These are phyloP conservation scores for Drosophila pruinosa DNA, from an alignment of 1,140 invertebrate species.

Conservation along the genomic window DNA sequence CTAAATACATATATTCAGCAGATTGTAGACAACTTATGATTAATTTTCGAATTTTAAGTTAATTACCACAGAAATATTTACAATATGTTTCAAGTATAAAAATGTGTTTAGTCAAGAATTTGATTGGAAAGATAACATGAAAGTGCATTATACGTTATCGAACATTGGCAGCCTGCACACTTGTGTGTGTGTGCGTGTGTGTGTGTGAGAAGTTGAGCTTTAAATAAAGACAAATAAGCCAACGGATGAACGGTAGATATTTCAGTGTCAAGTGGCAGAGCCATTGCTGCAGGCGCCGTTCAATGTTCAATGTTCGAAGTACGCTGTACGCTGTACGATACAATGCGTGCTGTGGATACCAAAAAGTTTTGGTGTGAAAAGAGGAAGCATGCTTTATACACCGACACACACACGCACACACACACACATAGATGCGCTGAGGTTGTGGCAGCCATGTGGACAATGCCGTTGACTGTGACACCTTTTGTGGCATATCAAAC, in stretches of 20 bases:
- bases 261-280: constrained; percentile 35
- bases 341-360: constrained; percentile 26
- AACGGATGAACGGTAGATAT: constrained; percentile 20
- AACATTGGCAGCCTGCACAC: too few relatives aligned
- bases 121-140: too few relatives aligned
- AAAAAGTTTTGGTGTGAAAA: constrained; percentile 36
- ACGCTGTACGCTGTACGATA: too few relatives aligned
- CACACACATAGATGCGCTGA: constrained; percentile 10
- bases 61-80: too few relatives aligned
- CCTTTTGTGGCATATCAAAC: constrained; percentile 77
- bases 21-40: too few relatives aligned
- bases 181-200: not conserved
- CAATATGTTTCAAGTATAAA: too few relatives aligned
- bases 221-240: constrained; percentile 28
- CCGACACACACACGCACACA: not conserved
- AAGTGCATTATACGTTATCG: too few relatives aligned
- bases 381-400: constrained; percentile 25
- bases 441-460: constrained; percentile 43
- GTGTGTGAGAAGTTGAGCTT: constrained; percentile 7
- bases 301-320: too few relatives aligned
- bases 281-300: not conserved
- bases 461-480: constrained; percentile 58
- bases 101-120: too few relatives aligned
- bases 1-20: too few relatives aligned
- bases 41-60: too few relatives aligned